A percentile compares a stretch with the other conserved stretches of the same genome.
phyloP scores from a whole-genome alignment of 2,113 vertebrate species.

The Sylvia atricapilla region DNA sequence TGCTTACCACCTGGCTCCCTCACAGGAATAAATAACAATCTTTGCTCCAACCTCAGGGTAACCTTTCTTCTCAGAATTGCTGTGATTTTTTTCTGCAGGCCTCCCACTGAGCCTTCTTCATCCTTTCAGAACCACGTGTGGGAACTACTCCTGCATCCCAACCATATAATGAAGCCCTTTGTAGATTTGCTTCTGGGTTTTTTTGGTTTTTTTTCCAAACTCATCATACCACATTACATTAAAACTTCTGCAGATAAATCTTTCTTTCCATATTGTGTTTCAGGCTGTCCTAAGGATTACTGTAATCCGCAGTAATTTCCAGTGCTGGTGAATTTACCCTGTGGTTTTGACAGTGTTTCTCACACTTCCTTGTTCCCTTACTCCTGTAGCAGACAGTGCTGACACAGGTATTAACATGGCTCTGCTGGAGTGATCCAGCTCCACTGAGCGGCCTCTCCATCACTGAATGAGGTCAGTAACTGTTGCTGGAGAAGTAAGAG shows the following conservation, averaged over 20 bases:
- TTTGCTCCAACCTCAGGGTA: not conserved
- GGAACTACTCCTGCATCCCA: not conserved
- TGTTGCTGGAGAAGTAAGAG: not conserved
- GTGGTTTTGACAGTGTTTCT: not conserved
- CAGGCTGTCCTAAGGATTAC: not conserved
- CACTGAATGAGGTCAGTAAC: not conserved
- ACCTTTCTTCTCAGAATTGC: not conserved
- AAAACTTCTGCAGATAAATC: not conserved
- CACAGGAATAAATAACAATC: not conserved
- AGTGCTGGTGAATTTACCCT: not conserved
- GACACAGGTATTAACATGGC: not conserved
- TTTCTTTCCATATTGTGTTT: not conserved
- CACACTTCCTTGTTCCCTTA: fast-evolving
- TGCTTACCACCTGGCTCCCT: not conserved
- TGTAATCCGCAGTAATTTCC: not conserved
- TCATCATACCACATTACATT: not conserved
- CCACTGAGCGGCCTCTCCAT: not conserved
- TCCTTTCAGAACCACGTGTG: not conserved
- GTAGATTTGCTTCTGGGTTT: not conserved
- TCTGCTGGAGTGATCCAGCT: not conserved
- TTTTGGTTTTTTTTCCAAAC: not conserved
- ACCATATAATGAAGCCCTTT: not conserved
- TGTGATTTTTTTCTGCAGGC: not conserved
- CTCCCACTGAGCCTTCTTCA: not conserved
- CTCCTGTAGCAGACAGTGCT: not conserved